Evolutionary conservation across 2,113 vertebrate genomes (phyloP).

Genomic region (Platichthys flesus): DNA sequence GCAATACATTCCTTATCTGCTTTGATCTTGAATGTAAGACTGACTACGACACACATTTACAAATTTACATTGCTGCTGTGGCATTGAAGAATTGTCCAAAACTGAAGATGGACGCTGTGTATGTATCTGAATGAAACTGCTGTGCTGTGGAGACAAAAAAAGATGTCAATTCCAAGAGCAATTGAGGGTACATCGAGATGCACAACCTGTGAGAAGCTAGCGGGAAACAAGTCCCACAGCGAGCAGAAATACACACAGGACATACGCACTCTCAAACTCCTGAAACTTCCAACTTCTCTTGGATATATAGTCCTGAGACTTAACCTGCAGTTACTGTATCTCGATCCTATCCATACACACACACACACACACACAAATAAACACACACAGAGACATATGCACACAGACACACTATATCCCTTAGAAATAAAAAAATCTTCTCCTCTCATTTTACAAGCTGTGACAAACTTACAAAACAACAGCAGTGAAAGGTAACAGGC

Average conservation of each 20-base stretch:
- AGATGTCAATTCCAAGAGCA: not conserved
- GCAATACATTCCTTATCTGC: constrained; percentile 4
- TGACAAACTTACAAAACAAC: constrained; percentile 61
- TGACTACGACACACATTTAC: not conserved
- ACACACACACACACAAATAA: constrained; percentile 1
- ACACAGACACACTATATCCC: too few relatives aligned
- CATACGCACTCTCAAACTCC: constrained; percentile 38
- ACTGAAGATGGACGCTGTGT: not conserved
- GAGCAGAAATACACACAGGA: too few relatives aligned
- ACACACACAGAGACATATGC: constrained; percentile 5
- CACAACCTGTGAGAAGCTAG: not conserved
- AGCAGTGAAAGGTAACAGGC: constrained; percentile 62
- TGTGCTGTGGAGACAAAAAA: not conserved
- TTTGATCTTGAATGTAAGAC: not conserved
- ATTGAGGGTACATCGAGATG: not conserved
- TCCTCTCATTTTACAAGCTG: constrained; percentile 61
- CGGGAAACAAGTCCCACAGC: not conserved
- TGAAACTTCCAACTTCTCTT: constrained; percentile 44
- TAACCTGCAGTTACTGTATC: constrained; percentile 14
- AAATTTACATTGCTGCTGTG: not conserved
- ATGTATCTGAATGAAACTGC: not conserved
- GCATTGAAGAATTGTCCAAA: not conserved
- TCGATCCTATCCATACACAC: not conserved
- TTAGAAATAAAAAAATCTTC: constrained; percentile 26
- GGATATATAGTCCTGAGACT: constrained; percentile 49